Base-by-base conservation (phyloP, 2,113 vertebrate species). In the Cyprinus carpio region DNA sequence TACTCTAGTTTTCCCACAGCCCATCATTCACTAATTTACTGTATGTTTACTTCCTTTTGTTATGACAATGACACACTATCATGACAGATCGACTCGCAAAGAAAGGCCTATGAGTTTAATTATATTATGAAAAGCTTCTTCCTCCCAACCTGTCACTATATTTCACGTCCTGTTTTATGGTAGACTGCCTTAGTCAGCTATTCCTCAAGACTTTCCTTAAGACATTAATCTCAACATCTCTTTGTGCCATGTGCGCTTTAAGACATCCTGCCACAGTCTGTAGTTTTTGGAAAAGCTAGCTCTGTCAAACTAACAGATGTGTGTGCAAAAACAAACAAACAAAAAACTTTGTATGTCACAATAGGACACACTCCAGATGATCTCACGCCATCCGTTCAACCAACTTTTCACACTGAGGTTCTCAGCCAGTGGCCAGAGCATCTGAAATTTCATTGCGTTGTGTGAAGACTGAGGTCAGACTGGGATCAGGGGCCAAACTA, bases 381-480 rank as follows among this genome's bases (percentile, higher is more conserved):
- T 90, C 87, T 88, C 88, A 79, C 9, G 46, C 91, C 92, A 90
- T 65, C 90, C 64, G 43, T 56, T 75, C 80, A 75, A 49, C 69
- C 82, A 89, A 79, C 62, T 78, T 84, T 91, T 93, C 90, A 90
- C 92, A 90, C 88, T 82, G 23, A 86, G 89, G 89, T 87, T 88
- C 60, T 10, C 84, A 6, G 88, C 86, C 90, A 77, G n/a, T 87
- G 88, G 56, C 4, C 31, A 72, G 75, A 77, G 83, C 85, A 82
- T 86, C 86, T 75, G 77, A 89, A 92, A 94, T 93, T 92, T 92
- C 92, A 89, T 92, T 88, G 80, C 82, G 49, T 37, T 43, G 87
- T 91, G 94, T 85, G 90, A 94, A 83, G 92, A 85, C 89, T 90
- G 86, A 88, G 90, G 91, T 93, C 89, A 83, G 56, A 74, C 49